Evolutionary conservation across 2,797 vertebrate species (phyloP).

Genomic region (Liparis tanakae): DNA sequence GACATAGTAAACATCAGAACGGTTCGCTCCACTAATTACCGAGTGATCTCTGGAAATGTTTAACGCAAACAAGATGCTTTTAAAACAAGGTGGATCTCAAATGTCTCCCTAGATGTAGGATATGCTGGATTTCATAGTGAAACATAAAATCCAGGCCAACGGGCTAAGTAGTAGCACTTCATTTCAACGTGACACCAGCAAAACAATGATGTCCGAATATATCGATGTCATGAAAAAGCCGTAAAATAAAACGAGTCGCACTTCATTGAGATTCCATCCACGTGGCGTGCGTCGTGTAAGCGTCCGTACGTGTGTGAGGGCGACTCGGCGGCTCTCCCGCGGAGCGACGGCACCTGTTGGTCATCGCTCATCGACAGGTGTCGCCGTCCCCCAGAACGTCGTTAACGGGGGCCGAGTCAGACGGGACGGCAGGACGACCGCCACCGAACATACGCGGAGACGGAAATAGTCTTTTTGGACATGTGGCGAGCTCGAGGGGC

Average conservation of each 20-base stretch:
- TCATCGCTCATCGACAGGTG: conserved; percentile 63
- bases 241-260: conserved; percentile 27
- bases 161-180: not conserved
- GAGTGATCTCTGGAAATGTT: no score
- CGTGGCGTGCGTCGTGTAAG: conserved; percentile 13
- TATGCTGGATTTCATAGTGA: not conserved
- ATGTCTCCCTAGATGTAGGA: not conserved
- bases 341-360: conserved; percentile 57
- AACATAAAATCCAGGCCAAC: conserved; percentile 9
- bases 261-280: conserved; percentile 26
- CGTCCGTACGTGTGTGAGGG: conserved; percentile 12
- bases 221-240: conserved; percentile 2
- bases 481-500: not conserved
- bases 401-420: conserved; percentile 59
- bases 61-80: not conserved
- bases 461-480: conserved; percentile 35
- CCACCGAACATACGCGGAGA: conserved; percentile 33
- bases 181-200: conserved; percentile 10
- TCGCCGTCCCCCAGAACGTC: conserved; percentile 59
- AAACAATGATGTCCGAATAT: not conserved
- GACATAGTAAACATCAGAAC: no score
- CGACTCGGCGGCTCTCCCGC: conserved; percentile 64
- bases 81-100: not conserved
- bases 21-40: no score
- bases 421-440: conserved; percentile 55